Evolutionary conservation across 2,113 vertebrate genomes (phyloP).

Genomic region (Neogobius melanostomus): DNA sequence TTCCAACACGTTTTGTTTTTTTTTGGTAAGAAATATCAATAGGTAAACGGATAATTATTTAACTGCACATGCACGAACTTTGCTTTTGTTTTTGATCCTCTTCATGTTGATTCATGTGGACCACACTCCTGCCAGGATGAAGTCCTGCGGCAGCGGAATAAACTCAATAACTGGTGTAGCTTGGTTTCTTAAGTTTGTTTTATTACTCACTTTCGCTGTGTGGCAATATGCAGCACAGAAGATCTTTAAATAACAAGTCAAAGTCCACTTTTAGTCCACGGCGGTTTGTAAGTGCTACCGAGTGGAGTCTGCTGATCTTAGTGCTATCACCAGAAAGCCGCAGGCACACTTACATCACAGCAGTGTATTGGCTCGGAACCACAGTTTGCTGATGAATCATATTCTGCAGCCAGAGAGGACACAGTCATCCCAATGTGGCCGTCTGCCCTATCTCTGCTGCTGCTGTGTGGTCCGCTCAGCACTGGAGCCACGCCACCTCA

Average conservation of each 20-base stretch:
- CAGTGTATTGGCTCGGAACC: slow-evolving; percentile 12
- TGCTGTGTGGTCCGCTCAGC: slow-evolving; percentile 61
- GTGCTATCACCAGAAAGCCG: slow-evolving; percentile 20
- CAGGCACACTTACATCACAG: slow-evolving; percentile 26
- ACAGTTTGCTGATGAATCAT: slow-evolving; percentile 40
- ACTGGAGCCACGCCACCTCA: slow-evolving; percentile 42
- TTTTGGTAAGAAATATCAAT: too few relatives aligned
- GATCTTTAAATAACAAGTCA: slow-evolving; percentile 11
- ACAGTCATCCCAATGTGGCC: slow-evolving; percentile 27
- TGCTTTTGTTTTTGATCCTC: not conserved
- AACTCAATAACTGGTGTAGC: not conserved
- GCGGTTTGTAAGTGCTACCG: slow-evolving; percentile 24
- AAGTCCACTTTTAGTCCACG: slow-evolving; percentile 8
- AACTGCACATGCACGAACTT: not conserved
- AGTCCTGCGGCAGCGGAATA: not conserved
- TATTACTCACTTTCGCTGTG: slow-evolving; percentile 5
- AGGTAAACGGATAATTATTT: not conserved
- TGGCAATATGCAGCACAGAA: not conserved
- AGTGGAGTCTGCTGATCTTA: slow-evolving; percentile 27
- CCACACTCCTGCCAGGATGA: not conserved
- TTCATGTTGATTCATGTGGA: not conserved
- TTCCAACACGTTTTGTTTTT: too few relatives aligned
- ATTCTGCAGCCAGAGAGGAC: slow-evolving; percentile 27
- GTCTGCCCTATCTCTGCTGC: slow-evolving; percentile 32
- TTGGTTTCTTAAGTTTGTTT: not conserved